A percentile compares a stretch with the other conserved stretches of the same genome.
Conservation (phyloP, 2,888 invertebrate species). For the Linhomoeus sp. region DNA sequence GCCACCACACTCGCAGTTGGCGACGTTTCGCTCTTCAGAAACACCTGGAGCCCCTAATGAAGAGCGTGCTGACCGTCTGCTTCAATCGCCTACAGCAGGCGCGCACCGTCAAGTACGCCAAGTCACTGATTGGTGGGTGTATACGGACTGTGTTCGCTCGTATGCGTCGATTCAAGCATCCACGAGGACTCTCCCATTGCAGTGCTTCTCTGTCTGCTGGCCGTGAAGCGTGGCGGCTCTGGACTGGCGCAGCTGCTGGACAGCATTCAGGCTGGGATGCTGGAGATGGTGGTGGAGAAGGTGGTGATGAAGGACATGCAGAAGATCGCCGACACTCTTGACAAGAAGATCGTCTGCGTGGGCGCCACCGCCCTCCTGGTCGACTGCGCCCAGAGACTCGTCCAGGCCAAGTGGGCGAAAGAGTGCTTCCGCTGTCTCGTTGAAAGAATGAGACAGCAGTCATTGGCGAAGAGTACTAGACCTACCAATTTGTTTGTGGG, state of each 20-base stretch:
- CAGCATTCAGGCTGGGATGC: conserved; percentile 68
- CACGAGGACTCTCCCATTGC: no score
- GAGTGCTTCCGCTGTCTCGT: neutral
- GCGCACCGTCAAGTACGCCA: conserved; percentile 84
- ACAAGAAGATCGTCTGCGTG: conserved; percentile 72
- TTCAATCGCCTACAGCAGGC: conserved; percentile 76
- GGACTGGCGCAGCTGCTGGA: conserved; percentile 57
- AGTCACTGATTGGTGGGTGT: conserved; percentile 48
- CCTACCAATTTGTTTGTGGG: no score
- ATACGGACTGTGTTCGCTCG: no score
- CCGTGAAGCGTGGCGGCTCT: conserved; percentile 55
- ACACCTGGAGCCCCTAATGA: conserved; percentile 48
- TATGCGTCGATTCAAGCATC: no score
- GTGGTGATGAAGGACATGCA: conserved; percentile 64
- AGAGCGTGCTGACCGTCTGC: conserved; percentile 40
- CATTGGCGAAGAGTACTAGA: no score
- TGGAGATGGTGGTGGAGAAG: conserved; percentile 80
- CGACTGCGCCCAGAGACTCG: conserved; percentile 41
- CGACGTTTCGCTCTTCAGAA: no score
- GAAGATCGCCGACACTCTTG: conserved; percentile 58
- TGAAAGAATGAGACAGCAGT: no score
- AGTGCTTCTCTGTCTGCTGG: conserved; percentile 60
- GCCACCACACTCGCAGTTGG: conserved; percentile 20
- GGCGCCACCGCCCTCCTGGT: conserved; percentile 67
- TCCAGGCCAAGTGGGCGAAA: conserved; percentile 4